Base-by-base conservation (phyloP, 2,888 invertebrate genomes). In the Zelleria hepariella region DNA sequence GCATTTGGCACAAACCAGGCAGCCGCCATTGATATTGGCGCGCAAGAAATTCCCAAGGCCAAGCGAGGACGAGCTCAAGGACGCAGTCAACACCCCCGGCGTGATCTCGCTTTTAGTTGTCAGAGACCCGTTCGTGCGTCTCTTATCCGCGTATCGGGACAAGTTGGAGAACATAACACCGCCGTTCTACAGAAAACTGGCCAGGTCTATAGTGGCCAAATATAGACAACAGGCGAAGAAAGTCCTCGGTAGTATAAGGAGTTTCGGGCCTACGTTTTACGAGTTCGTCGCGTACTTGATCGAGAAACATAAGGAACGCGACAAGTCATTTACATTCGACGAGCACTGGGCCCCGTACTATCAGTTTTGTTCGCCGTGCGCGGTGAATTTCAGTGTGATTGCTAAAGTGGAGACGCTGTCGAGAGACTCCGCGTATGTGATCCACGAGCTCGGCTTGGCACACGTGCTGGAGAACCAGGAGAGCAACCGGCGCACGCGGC, bases 271-370 rank as follows among this genome's bases (percentile, higher is more conserved):
- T 62, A 92, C 91, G 18, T 94, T 94, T 73, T 91, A 91, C 66
- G 94, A 94, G 78, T 94, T 94, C 71, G 91, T 93, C 49, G 89
- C 91, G 64, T 93, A 93, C 80, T 86, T 94, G 59, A 90, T 93
- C 52, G 89, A 91, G 63, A 91, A 91, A 62, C 87, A 92, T 74
- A 90, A 82, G 65, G 73, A 80, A 1, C 88, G 86, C 23, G 87
- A 90, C 57, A 82, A 87, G 54, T 64, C 65, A 1, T 68, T 70
- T 57, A 67, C 63, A 20, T 91, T 90, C 63, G 91, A 93, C 66
- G 92, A 92, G 66, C 92, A 93, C 70, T 93, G 92, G 92, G 90
- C 91, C 8, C 92, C 92, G 0, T 90, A 91, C 63, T 90, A 92
- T 67, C 82, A 87, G 64, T 92, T 92, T 71, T 93, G 93, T 70